phyloP scores from a whole-genome alignment of 2,888 invertebrate species.

The Phoenoteleia sp. region DNA sequence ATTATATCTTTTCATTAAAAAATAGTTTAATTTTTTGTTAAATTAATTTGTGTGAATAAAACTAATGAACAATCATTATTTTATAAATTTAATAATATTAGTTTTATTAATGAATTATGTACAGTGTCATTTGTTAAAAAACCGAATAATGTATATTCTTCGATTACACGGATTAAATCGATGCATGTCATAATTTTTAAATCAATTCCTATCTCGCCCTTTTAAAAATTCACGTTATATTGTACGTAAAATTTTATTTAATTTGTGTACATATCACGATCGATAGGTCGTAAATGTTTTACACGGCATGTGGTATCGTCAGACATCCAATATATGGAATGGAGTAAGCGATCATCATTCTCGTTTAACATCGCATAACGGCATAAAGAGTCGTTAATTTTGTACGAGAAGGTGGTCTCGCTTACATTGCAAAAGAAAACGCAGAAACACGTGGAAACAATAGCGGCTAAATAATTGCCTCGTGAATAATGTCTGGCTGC shows the following conservation, averaged over 20 bases:
- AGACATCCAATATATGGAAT: slow-evolving; percentile 57
- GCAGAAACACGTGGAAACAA: slow-evolving; percentile 38
- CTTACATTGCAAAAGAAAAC: slow-evolving; percentile 49
- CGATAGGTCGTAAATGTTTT: slow-evolving; percentile 69
- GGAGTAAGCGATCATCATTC: slow-evolving; percentile 64
- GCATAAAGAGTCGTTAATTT: slow-evolving; percentile 70
- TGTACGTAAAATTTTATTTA: slow-evolving; percentile 52
- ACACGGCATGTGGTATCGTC: slow-evolving; percentile 66
- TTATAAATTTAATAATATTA: too few species aligned
- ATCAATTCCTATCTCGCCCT: too few species aligned
- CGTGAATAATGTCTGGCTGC: slow-evolving; percentile 23
- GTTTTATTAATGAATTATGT: too few species aligned
- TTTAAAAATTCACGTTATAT: slow-evolving; percentile 27
- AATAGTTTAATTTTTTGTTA: too few species aligned
- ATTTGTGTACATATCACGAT: slow-evolving; percentile 44
- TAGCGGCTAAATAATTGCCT: slow-evolving; percentile 39
- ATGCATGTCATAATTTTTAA: too few species aligned
- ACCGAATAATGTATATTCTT: too few species aligned
- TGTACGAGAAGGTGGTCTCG: slow-evolving; percentile 35
- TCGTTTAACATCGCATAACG: slow-evolving; percentile 67
- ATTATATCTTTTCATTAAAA: too few species aligned
- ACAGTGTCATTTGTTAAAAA: too few species aligned
- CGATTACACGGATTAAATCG: too few species aligned
- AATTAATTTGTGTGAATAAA: too few species aligned
- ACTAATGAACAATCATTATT: too few species aligned